Conservation (phyloP, 2,888 invertebrate species). For the Phytoseiulus persimilis region DNA sequence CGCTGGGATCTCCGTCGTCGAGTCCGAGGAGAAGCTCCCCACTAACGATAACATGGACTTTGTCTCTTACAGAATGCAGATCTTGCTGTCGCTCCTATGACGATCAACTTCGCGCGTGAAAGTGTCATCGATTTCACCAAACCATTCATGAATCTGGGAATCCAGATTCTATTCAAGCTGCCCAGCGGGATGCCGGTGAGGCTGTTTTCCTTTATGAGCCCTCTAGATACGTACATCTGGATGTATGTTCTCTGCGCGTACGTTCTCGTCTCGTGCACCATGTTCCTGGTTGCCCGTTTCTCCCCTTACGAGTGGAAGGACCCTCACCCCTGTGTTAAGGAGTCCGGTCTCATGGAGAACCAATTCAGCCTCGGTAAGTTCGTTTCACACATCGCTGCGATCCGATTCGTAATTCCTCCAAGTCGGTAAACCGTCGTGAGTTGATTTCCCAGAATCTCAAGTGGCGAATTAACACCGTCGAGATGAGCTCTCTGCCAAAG, state of each 20-base stretch:
- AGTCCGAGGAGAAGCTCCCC: neutral
- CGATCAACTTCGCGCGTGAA: slow-evolving; percentile 90
- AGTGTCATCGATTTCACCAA: slow-evolving; percentile 93
- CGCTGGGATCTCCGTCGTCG: neutral
- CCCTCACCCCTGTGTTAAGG: slow-evolving; percentile 51
- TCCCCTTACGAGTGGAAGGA: slow-evolving; percentile 64
- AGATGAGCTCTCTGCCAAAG: too few species aligned
- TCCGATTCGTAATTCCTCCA: too few species aligned
- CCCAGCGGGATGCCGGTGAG: slow-evolving; percentile 78
- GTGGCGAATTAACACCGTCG: too few species aligned
- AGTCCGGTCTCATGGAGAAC: slow-evolving; percentile 69
- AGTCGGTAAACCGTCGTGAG: too few species aligned
- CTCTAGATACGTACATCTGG: slow-evolving; percentile 93
- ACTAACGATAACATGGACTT: neutral
- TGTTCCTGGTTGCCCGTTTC: slow-evolving; percentile 92
- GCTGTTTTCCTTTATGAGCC: slow-evolving; percentile 91
- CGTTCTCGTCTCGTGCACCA: slow-evolving; percentile 79
- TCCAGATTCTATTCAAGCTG: slow-evolving; percentile 88
- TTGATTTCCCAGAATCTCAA: too few species aligned
- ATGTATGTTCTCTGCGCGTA: slow-evolving; percentile 84
- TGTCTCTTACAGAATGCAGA: slow-evolving; percentile 67
- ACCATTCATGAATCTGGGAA: slow-evolving; percentile 95
- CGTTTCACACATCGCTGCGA: too few species aligned
- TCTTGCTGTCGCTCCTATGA: slow-evolving; percentile 91
- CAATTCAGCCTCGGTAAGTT: slow-evolving; percentile 87